Evolutionary conservation across 2,888 invertebrate species (phyloP), one percentile per base, ranked within the genome.

Genomic region (Bombyx huttoni): DNA sequence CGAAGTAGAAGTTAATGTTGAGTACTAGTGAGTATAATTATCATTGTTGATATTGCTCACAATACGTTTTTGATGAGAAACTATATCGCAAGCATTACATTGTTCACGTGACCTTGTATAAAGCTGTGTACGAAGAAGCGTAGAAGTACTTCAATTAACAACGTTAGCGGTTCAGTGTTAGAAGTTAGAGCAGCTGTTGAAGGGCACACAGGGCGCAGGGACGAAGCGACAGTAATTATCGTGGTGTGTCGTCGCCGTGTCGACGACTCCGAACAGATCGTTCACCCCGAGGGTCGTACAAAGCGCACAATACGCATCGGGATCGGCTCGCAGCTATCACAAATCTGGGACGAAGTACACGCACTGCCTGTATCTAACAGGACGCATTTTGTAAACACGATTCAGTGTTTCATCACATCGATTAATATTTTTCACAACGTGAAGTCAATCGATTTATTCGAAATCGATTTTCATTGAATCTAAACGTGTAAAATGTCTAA

Each of bases 141-240:
- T 7, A 56, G 63, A 66, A 69, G 63, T 67, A 65, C 67, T 65
- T 67, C 62, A 69, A 73, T 77, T 70, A 73, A 66, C 60, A 60
- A 58, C 56, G 57, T 71, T 70, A 67, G 63, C 61, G 58, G 52
- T 49, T 51, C 56, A 53, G 58, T 56, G 61, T 54, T 58, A 54
- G 57, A 53, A 60, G 63, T 61, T 56, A 57, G 60, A 61, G 68
- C 65, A 62, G 60, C 65, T 68, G 63, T 62, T 58, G 62, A 61
- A 66, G 68, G 67, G 70, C 68, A 60, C 48, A 51, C 67, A 68
- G 64, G 67, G 71, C 68, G 73, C 71, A 75, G 77, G 73, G 74
- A 73, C 76, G 70, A 58, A 70, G 80, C 80, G 79, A 81, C 82
- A 82, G 82, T 83, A 84, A 87, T 87, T 87, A 87, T 85, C 84